A percentile compares a stretch with the other conserved stretches of the same genome.
These are phyloP conservation scores for Drosophila nikananu DNA, from an alignment of 1,140 invertebrate genomes.

Conservation along the genomic window DNA sequence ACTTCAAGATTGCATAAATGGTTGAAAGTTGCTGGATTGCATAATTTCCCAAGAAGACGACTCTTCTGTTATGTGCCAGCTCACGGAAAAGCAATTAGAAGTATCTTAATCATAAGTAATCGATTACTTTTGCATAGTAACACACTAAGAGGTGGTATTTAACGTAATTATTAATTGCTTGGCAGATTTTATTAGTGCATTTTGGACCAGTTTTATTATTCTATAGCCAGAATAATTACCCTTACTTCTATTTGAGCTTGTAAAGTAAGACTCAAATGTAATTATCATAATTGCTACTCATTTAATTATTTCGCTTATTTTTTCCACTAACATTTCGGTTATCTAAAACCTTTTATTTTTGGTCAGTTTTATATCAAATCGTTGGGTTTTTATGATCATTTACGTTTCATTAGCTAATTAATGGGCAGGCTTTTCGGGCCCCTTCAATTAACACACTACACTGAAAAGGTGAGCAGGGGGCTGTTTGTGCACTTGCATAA, in stretches of 20 bases:
- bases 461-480: constrained; percentile 2
- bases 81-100: constrained; percentile 28
- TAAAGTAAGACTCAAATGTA: neutral
- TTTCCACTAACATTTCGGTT: neutral
- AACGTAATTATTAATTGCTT: neutral
- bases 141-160: neutral
- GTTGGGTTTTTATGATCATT: constrained; percentile 35
- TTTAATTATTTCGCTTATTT: neutral
- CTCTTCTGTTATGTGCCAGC: constrained; percentile 13
- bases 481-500: constrained; percentile 48
- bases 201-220: neutral
- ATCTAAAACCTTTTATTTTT: constrained; percentile 8
- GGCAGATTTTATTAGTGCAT: no score
- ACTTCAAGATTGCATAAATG: constrained; percentile 29
- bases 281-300: constrained; percentile 11
- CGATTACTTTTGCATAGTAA: constrained; percentile 1
- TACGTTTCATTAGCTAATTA: constrained; percentile 31
- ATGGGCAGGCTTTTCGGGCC: constrained; percentile 8
- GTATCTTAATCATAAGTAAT: neutral
- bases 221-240: neutral
- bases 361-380: constrained; percentile 12
- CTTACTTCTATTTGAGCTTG: no score
- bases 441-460: constrained; percentile 23
- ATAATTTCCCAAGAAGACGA: constrained; percentile 32
- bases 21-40: constrained; percentile 24